A percentile compares a stretch with the other conserved stretches of the same genome.
phyloP scores from a whole-genome alignment of 2,888 invertebrate species.

The Oasisia sp. region DNA sequence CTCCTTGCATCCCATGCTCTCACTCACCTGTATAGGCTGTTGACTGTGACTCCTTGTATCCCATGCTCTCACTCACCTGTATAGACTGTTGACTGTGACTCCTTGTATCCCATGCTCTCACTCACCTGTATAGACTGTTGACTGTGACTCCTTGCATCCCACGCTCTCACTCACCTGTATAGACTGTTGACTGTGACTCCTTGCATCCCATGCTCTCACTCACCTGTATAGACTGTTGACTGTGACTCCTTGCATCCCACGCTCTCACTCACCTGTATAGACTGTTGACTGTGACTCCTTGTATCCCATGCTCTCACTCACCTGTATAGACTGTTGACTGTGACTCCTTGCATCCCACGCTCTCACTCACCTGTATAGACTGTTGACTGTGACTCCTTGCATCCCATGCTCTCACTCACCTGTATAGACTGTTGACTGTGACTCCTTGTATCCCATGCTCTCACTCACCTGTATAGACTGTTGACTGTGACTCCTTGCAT shows the following conservation, averaged over 20 bases:
- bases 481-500: not conserved
- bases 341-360: conserved; percentile 84
- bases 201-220: conserved; percentile 86
- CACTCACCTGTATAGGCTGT: conserved; percentile 77
- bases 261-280: conserved; percentile 73
- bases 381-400: too few species aligned
- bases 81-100: conserved; percentile 68
- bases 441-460: conserved; percentile 86
- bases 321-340: conserved; percentile 80
- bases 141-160: conserved; percentile 80
- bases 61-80: conserved; percentile 93
- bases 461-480: conserved; percentile 50
- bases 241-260: not conserved
- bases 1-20: too few species aligned
- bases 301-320: conserved; percentile 86
- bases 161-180: conserved; percentile 81
- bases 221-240: too few species aligned
- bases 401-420: not conserved
- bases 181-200: conserved; percentile 75
- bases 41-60: conserved; percentile 76
- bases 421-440: conserved; percentile 79
- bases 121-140: conserved; percentile 79
- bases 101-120: not conserved
- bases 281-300: conserved; percentile 73
- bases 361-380: conserved; percentile 64